Percentiles rank a stretch among this genome's conserved stretches.
These are phyloP conservation scores for Limosa lapponica DNA, from an alignment of 2,797 vertebrate species.

Conservation along the genomic window DNA sequence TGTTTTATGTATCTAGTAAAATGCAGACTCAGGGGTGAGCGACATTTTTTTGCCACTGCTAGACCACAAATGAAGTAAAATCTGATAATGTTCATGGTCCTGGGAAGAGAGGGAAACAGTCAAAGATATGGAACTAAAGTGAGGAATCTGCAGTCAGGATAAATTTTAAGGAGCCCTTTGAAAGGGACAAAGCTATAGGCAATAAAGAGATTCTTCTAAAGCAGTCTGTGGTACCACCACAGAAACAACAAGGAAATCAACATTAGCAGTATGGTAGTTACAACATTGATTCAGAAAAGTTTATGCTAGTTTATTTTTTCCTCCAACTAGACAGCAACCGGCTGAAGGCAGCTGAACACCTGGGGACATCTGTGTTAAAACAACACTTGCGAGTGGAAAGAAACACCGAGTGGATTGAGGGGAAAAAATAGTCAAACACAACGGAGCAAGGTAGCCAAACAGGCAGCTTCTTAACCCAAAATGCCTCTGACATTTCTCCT, in stretches of 20 bases:
- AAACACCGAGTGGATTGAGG: not conserved
- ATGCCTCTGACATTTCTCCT: constrained; percentile 4
- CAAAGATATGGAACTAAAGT: not conserved
- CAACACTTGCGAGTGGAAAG: not conserved
- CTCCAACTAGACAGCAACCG: not conserved
- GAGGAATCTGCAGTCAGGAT: not conserved
- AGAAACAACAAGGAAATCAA: not conserved
- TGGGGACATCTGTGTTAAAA: not conserved
- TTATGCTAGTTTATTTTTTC: not conserved
- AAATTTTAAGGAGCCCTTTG: not conserved
- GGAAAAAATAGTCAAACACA: not conserved
- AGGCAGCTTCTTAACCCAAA: not conserved
- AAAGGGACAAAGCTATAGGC: not conserved
- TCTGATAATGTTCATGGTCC: not conserved
- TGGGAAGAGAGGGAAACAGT: not conserved
- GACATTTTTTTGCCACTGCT: not conserved
- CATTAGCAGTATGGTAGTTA: not conserved
- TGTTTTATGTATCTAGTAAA: not conserved
- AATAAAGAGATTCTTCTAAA: constrained; percentile 9
- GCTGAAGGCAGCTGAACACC: not conserved
- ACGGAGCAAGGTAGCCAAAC: not conserved
- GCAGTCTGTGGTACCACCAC: not conserved
- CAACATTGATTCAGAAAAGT: not conserved
- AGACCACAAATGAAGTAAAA: not conserved
- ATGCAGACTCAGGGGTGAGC: not conserved